phyloP scores from a whole-genome alignment of 1,140 invertebrate species.

The Conus betulinus region DNA sequence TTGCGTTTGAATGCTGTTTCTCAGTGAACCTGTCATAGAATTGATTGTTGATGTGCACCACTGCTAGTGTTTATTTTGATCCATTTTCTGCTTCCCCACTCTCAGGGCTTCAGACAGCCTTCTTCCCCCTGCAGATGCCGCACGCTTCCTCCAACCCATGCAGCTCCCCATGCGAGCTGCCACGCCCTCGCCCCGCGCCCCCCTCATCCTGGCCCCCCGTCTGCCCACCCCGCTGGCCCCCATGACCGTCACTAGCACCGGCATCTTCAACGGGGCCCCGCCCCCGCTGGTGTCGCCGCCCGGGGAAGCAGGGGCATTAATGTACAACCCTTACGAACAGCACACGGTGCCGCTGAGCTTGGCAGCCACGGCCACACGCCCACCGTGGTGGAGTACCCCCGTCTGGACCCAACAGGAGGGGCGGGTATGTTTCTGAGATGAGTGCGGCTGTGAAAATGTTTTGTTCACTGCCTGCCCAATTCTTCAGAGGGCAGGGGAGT shows the following conservation, averaged over 20 bases:
- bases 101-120: not conserved
- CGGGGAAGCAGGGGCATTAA: slow-evolving; percentile 53
- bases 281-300: slow-evolving; percentile 67
- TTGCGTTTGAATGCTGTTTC: too few species aligned
- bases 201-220: slow-evolving; percentile 64
- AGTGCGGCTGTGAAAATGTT: not conserved
- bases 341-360: slow-evolving; percentile 53
- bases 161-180: slow-evolving; percentile 52
- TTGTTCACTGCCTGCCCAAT: too few species aligned
- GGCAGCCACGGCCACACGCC: slow-evolving; percentile 45
- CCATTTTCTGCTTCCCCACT: too few species aligned
- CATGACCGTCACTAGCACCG: slow-evolving; percentile 48
- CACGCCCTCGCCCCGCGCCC: slow-evolving; percentile 64
- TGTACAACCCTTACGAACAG: slow-evolving; percentile 67
- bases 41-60: too few species aligned
- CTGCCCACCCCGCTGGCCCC: slow-evolving; percentile 50
- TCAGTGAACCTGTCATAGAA: too few species aligned
- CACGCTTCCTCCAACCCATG: slow-evolving; percentile 60
- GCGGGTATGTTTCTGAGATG: slow-evolving; percentile 68
- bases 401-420: slow-evolving; percentile 60
- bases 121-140: slow-evolving; percentile 56
- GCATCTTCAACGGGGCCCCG: slow-evolving; percentile 64
- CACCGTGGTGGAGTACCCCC: slow-evolving; percentile 67
- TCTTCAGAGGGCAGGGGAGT: too few species aligned
- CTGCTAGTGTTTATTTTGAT: too few species aligned